These are phyloP conservation scores for Drosophila bocki DNA, from an alignment of 1,140 invertebrate genomes.

Conservation along the genomic window DNA sequence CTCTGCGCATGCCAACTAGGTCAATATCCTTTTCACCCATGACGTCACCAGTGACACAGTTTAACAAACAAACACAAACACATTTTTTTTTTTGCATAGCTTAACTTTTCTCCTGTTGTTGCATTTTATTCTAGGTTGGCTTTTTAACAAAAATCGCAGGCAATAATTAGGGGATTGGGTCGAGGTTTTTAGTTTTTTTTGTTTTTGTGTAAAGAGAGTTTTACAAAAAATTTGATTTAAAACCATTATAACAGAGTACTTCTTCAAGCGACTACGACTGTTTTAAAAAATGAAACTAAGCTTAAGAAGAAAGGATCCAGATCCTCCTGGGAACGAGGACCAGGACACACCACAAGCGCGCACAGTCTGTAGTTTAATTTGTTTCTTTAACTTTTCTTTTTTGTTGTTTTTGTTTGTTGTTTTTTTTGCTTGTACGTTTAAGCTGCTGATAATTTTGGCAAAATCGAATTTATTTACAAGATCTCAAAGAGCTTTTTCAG, in stretches of 20 bases:
- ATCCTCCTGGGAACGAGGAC: slow-evolving; percentile 21
- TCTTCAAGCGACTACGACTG: slow-evolving; percentile 34
- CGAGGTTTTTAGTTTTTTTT: slow-evolving; percentile 18
- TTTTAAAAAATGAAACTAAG: slow-evolving; percentile 39
- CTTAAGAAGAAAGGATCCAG: slow-evolving; percentile 29
- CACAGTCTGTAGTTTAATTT: slow-evolving; percentile 62
- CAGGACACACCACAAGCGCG: slow-evolving; percentile 48
- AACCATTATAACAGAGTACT: slow-evolving; percentile 60
- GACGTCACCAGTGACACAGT: slow-evolving; percentile 78
- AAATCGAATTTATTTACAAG: slow-evolving; percentile 88
- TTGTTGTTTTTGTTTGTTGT: neutral
- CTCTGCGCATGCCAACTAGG: slow-evolving; percentile 75
- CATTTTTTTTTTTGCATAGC: slow-evolving; percentile 17
- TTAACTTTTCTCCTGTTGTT: slow-evolving; percentile 29
- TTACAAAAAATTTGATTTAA: slow-evolving; percentile 75
- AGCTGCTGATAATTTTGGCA: slow-evolving; percentile 47
- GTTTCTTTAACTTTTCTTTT: slow-evolving; percentile 1
- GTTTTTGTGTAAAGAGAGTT: slow-evolving; percentile 50
- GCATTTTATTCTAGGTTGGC: slow-evolving; percentile 54
- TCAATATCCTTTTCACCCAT: slow-evolving; percentile 65
- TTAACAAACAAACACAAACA: slow-evolving; percentile 32
- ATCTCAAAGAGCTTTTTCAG: slow-evolving; percentile 99
- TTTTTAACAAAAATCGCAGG: slow-evolving; percentile 71
- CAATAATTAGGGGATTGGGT: slow-evolving; percentile 35
- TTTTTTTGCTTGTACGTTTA: slow-evolving; percentile 21